Percentiles rank a stretch among this genome's conserved stretches.
These are phyloP conservation scores for Agrotis ipsilon DNA, from an alignment of 2,888 invertebrate genomes.

Conservation along the genomic window DNA sequence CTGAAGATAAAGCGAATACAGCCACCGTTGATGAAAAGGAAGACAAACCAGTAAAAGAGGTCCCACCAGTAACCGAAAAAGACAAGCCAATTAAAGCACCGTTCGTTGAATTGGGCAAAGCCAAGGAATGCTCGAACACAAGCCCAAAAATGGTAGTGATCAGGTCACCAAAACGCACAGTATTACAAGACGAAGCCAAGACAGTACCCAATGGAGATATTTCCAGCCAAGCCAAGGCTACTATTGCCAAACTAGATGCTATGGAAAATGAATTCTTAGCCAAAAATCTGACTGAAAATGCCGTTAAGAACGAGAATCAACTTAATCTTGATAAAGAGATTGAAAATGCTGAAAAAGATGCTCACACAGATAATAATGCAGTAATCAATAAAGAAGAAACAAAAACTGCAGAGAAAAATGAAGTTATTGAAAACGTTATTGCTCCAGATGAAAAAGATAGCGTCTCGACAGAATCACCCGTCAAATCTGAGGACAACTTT, in stretches of 20 bases:
- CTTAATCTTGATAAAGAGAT: slow-evolving; percentile 78
- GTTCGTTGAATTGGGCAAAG: slow-evolving; percentile 84
- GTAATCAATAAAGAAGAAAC: slow-evolving; percentile 22
- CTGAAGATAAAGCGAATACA: slow-evolving; percentile 58
- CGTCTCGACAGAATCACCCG: slow-evolving; percentile 74
- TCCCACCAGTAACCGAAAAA: slow-evolving; percentile 30
- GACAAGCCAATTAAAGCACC: slow-evolving; percentile 56
- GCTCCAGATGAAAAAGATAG: slow-evolving; percentile 67
- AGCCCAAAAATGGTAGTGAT: slow-evolving; percentile 84
- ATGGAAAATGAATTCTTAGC: slow-evolving; percentile 85
- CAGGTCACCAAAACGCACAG: slow-evolving; percentile 78
- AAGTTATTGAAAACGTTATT: slow-evolving; percentile 18
- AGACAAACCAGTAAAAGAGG: slow-evolving; percentile 50
- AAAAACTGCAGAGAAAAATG: slow-evolving; percentile 7
- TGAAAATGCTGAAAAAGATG: slow-evolving; percentile 48
- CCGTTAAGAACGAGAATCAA: slow-evolving; percentile 81
- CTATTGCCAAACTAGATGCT: slow-evolving; percentile 79
- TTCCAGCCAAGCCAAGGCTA: slow-evolving; percentile 79
- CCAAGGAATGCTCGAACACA: slow-evolving; percentile 81
- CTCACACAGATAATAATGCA: slow-evolving; percentile 23
- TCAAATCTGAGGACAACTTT: slow-evolving; percentile 84
- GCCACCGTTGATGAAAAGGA: slow-evolving; percentile 50
- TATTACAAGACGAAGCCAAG: slow-evolving; percentile 63
- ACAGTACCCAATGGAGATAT: slow-evolving; percentile 66
- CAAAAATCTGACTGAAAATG: slow-evolving; percentile 77